These are phyloP conservation scores for Meteorus colon DNA, from an alignment of 2,888 invertebrate species.

Conservation along the genomic window DNA sequence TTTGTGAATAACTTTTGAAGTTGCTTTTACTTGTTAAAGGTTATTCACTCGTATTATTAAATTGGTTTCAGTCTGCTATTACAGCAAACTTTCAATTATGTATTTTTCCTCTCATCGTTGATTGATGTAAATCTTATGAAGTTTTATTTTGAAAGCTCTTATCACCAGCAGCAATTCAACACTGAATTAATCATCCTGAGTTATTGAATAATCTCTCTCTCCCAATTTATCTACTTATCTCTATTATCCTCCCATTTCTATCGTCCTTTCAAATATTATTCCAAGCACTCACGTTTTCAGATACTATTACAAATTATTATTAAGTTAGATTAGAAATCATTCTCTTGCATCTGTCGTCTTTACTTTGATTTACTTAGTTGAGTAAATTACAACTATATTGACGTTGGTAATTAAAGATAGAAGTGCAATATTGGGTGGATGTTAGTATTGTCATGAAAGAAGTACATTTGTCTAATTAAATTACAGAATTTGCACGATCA, in stretches of 20 bases:
- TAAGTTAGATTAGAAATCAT: background rate
- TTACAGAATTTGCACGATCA: constrained; percentile 86
- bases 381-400: constrained; percentile 30
- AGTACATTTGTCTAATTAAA: constrained; percentile 27
- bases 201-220: background rate
- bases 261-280: background rate
- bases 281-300: background rate
- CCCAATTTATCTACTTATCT: background rate
- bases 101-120: background rate
- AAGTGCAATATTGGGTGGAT: background rate
- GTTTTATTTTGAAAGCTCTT: background rate
- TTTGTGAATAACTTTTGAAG: no score
- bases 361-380: constrained; percentile 29
- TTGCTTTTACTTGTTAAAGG: background rate
- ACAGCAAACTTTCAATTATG: background rate
- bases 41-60: background rate
- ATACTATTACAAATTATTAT: background rate
- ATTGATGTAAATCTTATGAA: background rate
- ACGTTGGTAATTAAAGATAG: constrained; percentile 12
- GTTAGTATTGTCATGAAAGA: constrained; percentile 4
- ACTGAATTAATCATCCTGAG: background rate
- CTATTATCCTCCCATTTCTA: background rate
- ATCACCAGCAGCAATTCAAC: background rate
- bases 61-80: background rate
- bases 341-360: background rate